Percentiles rank a stretch among this genome's conserved stretches.
phyloP scores from a whole-genome alignment of 2,797 vertebrate species.

The Chelon labrosus region DNA sequence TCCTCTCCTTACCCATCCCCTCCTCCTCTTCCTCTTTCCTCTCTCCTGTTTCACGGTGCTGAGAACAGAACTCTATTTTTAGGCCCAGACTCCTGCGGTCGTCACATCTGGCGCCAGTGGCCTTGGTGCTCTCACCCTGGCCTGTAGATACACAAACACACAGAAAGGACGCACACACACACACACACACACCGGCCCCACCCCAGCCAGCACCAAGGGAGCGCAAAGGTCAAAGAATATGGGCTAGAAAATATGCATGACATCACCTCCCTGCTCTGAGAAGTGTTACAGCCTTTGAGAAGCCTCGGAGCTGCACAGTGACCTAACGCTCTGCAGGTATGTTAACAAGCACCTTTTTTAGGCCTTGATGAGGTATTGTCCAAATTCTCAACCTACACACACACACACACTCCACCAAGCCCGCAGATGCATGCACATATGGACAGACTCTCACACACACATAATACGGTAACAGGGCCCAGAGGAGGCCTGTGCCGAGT shows the following conservation, averaged over 20 bases:
- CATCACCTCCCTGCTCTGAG: constrained; percentile 67
- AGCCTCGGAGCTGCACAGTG: constrained; percentile 32
- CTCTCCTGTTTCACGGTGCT: constrained; percentile 77
- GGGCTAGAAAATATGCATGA: constrained; percentile 71
- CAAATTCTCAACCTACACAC: constrained; percentile 12
- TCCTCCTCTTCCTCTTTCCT: constrained; percentile 42
- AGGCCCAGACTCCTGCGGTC: constrained; percentile 85
- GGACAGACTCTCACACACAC: constrained; percentile 14
- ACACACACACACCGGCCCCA: constrained; percentile 50
- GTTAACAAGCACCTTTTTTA: constrained; percentile 24
- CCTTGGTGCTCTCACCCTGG: constrained; percentile 75
- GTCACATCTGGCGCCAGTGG: constrained; percentile 88
- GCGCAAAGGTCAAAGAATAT: constrained; percentile 78
- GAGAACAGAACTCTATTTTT: constrained; percentile 88
- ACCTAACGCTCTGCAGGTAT: constrained; percentile 61
- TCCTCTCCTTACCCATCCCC: constrained; percentile 26
- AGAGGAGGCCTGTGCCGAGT: constrained; percentile 49
- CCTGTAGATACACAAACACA: constrained; percentile 75
- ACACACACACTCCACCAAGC: neutral
- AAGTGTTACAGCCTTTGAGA: constrained; percentile 52
- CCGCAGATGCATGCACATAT: constrained; percentile 24
- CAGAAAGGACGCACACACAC: constrained; percentile 32
- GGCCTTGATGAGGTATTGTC: constrained; percentile 40
- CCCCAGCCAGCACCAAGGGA: constrained; percentile 63
- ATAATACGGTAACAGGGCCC: constrained; percentile 50